Conservation (phyloP, 2,888 invertebrate species). For the Charanyca ferruginea region DNA sequence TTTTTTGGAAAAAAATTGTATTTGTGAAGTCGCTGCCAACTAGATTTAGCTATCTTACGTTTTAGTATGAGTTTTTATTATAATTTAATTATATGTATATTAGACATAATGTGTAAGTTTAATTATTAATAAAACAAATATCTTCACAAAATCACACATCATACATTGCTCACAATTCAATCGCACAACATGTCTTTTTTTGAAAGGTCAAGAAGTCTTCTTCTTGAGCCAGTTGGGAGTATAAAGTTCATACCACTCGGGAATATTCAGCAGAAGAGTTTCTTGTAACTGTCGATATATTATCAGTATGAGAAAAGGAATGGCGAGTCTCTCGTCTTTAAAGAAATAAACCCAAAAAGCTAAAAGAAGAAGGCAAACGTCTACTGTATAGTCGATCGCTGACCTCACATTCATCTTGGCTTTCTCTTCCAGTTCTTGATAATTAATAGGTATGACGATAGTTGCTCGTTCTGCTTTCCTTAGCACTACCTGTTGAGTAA, state of each 20-base stretch:
- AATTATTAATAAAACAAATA: constrained; percentile 78
- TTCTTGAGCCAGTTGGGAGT: constrained; percentile 85
- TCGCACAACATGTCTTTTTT: constrained; percentile 86
- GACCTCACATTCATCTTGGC: constrained; percentile 93
- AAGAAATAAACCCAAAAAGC: constrained; percentile 96
- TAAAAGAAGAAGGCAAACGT: constrained; percentile 93
- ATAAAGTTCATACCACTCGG: constrained; percentile 89
- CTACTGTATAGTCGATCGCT: constrained; percentile 94
- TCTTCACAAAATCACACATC: constrained; percentile 84
- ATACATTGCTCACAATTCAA: constrained; percentile 84
- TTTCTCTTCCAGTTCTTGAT: constrained; percentile 91
- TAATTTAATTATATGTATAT: constrained; percentile 65
- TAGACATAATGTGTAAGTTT: constrained; percentile 73
- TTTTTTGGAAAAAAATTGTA: constrained; percentile 26
- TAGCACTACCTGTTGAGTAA: constrained; percentile 78
- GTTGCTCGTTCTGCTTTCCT: constrained; percentile 86
- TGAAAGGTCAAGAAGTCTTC: constrained; percentile 86
- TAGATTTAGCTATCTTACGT: constrained; percentile 73
- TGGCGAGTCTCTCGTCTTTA: constrained; percentile 94
- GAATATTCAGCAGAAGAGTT: constrained; percentile 91
- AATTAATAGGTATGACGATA: constrained; percentile 87
- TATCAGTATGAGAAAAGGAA: constrained; percentile 94
- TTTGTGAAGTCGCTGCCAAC: constrained; percentile 77
- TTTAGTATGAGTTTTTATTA: constrained; percentile 61
- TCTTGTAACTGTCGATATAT: constrained; percentile 95